A percentile compares a stretch with the other conserved stretches of the same genome.
phyloP scores from a whole-genome alignment of 2,113 vertebrate genomes.

The Protobothrops flavoviridis region DNA sequence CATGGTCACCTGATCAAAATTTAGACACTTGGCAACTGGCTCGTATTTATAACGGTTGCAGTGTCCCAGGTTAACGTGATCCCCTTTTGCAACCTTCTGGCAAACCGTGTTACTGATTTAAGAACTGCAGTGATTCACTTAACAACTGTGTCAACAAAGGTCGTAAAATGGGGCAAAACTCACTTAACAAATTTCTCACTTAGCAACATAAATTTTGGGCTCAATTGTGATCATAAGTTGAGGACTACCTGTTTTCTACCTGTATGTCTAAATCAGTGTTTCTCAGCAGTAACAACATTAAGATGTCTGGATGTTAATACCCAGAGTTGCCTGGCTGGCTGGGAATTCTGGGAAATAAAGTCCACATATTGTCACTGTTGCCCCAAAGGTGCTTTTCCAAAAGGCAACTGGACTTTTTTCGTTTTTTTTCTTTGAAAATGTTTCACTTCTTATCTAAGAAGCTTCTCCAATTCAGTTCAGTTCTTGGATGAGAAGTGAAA shows the following conservation, averaged over 20 bases:
- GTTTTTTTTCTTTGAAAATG: neutral
- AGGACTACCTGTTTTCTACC: neutral
- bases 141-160: no score
- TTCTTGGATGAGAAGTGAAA: neutral
- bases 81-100: no score
- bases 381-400: neutral
- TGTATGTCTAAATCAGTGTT: neutral
- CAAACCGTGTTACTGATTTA: no score
- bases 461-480: neutral
- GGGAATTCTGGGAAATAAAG: neutral
- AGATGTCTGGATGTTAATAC: neutral
- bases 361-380: neutral
- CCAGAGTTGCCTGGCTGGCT: neutral
- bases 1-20: no score
- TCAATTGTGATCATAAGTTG: no score
- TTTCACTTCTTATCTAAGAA: neutral
- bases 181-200: no score
- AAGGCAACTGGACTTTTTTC: neutral
- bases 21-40: no score
- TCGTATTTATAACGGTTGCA: no score
- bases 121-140: no score
- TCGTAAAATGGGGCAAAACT: no score
- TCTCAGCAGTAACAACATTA: neutral
- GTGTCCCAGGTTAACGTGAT: no score
- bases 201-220: no score